These are phyloP conservation scores for Himalopsyche kuldschensis DNA, from an alignment of 2,888 invertebrate species.

Conservation along the genomic window DNA sequence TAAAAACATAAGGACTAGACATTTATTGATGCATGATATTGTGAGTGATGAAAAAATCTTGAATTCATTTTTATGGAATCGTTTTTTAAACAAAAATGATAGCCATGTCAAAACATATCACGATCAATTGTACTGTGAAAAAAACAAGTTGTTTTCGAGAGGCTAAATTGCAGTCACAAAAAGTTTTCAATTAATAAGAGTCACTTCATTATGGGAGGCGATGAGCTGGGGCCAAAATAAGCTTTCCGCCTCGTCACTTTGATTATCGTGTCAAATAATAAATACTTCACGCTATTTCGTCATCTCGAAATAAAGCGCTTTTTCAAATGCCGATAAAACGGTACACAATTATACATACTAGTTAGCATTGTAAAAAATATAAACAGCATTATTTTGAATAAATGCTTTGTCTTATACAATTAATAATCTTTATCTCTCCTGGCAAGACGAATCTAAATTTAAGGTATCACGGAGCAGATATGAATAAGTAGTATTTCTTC, in stretches of 20 bases:
- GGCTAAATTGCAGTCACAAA: neutral
- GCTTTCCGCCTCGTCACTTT: neutral
- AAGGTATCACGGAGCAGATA: too few species aligned
- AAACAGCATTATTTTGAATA: too few species aligned
- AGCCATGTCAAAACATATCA: neutral
- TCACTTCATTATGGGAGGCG: neutral
- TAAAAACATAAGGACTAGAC: too few species aligned
- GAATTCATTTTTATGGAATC: neutral
- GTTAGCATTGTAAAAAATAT: too few species aligned
- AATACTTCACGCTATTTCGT: neutral
- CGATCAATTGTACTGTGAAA: neutral
- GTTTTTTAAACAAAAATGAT: neutral
- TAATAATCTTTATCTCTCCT: too few species aligned
- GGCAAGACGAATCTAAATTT: too few species aligned
- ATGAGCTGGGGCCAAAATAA: neutral
- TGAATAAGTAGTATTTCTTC: too few species aligned
- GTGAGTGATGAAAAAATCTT: too few species aligned
- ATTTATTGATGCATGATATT: too few species aligned
- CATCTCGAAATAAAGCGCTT: neutral
- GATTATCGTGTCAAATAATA: neutral
- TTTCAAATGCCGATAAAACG: neutral
- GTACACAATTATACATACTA: neutral
- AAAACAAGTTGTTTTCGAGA: neutral
- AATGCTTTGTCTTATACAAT: too few species aligned
- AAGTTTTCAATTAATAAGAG: neutral